These are phyloP conservation scores for Apis laboriosa DNA, from an alignment of 1,140 invertebrate genomes.

Conservation along the genomic window DNA sequence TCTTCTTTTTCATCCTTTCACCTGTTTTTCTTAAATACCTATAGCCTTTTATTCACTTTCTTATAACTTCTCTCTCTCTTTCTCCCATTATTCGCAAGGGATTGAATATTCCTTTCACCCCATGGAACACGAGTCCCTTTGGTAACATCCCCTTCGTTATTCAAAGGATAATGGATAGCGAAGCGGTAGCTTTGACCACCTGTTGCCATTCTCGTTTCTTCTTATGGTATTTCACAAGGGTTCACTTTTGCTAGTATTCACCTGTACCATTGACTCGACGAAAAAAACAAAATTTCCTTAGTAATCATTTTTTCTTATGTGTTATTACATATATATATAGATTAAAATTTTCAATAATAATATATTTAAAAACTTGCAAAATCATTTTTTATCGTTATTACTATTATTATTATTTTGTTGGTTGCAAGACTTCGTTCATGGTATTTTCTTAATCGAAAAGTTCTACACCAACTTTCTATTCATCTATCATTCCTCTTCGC, in stretches of 20 bases:
- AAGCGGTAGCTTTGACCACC: slow-evolving; percentile 74
- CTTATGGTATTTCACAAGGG: not conserved
- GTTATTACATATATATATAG: too few relatives aligned
- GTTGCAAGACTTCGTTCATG: slow-evolving; percentile 69
- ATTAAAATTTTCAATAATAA: too few relatives aligned
- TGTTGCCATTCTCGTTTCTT: slow-evolving; percentile 62
- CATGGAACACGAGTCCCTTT: slow-evolving; percentile 15
- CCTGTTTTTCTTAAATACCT: slow-evolving; percentile 56
- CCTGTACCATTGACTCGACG: too few relatives aligned
- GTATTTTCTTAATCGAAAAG: slow-evolving; percentile 56
- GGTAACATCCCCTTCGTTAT: slow-evolving; percentile 41
- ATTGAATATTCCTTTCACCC: slow-evolving; percentile 38
- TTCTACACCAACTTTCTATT: not conserved
- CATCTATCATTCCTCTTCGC: not conserved
- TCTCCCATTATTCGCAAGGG: slow-evolving; percentile 43
- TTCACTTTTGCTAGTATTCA: not conserved
- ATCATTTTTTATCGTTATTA: not conserved
- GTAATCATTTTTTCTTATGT: too few relatives aligned
- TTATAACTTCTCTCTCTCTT: not conserved
- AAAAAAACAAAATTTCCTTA: too few relatives aligned
- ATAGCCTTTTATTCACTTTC: slow-evolving; percentile 33
- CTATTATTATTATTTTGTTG: slow-evolving; percentile 21
- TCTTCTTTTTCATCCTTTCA: slow-evolving; percentile 6
- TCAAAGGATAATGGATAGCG: slow-evolving; percentile 52
- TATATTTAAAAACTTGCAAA: too few relatives aligned